Conservation (phyloP, 2,113 vertebrate genomes). For the Phrynosoma platyrhinos region DNA sequence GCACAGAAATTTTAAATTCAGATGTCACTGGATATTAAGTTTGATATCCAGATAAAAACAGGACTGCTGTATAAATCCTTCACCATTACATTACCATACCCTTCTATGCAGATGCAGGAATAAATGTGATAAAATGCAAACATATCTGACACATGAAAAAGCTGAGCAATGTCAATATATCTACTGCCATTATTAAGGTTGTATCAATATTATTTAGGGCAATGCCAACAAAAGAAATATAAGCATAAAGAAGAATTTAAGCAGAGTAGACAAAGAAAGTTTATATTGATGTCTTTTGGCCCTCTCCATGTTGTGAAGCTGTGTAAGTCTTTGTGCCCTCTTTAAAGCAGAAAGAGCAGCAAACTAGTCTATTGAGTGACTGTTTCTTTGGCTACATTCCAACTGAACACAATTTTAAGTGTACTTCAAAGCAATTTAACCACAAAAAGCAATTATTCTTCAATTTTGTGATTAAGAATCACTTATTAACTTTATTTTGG, state of each 20-base stretch:
- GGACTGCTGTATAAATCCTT: not conserved
- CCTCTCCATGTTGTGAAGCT: not conserved
- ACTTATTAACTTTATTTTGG: not conserved
- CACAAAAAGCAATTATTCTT: not conserved
- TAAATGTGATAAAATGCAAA: not conserved
- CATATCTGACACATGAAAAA: conserved; percentile 31
- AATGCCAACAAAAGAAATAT: not conserved
- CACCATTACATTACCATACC: not conserved
- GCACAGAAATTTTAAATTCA: not conserved
- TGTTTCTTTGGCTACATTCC: not conserved
- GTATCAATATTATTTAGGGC: not conserved
- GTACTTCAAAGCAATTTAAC: not conserved
- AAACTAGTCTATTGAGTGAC: not conserved
- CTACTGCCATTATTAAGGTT: not conserved
- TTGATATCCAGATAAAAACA: not conserved
- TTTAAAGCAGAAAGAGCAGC: not conserved
- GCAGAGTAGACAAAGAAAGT: not conserved
- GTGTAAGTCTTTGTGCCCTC: too few species aligned
- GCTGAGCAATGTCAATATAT: not conserved
- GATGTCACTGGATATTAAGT: not conserved
- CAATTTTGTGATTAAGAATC: not conserved
- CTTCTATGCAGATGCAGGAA: not conserved
- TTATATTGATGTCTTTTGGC: not conserved
- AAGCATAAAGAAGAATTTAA: conserved; percentile 1
- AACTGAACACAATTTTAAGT: not conserved